These are phyloP conservation scores for Nymphalis polychloros DNA, from an alignment of 2,888 invertebrate species.

Conservation along the genomic window DNA sequence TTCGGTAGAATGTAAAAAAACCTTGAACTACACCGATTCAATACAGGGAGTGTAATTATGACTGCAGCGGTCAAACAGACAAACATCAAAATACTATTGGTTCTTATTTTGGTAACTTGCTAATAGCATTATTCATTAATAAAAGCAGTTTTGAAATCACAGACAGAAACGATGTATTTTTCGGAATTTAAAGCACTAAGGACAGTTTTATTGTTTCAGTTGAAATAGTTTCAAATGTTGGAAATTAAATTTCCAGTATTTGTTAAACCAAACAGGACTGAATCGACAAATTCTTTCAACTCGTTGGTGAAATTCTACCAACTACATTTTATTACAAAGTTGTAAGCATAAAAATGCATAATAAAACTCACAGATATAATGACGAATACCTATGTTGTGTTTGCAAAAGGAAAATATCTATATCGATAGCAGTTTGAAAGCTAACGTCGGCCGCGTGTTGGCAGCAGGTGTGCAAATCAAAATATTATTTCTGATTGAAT, in stretches of 20 bases:
- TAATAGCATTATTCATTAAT: no score
- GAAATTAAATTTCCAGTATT: background rate
- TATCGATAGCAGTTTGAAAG: conserved; percentile 19
- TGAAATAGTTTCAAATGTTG: background rate
- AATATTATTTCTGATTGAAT: conserved; percentile 37
- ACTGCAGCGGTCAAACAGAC: no score
- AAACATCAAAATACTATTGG: no score
- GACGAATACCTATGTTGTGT: background rate
- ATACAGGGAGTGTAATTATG: no score
- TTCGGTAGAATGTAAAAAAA: no score
- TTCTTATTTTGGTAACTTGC: no score
- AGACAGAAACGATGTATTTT: no score
- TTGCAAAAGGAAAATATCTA: conserved; percentile 17
- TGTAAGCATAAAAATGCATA: background rate
- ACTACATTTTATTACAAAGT: background rate
- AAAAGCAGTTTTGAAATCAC: no score
- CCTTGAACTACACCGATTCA: no score
- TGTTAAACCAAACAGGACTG: background rate
- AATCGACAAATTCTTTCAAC: background rate
- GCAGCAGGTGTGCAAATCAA: conserved; percentile 35
- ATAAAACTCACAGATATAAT: background rate
- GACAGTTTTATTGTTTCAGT: background rate
- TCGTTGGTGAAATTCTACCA: background rate
- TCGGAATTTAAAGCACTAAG: background rate
- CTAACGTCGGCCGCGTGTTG: conserved; percentile 14